Evolutionary conservation across 2,888 invertebrate genomes (phyloP), one percentile per base, ranked within the genome.

Genomic region (Apocheima hispidaria): DNA sequence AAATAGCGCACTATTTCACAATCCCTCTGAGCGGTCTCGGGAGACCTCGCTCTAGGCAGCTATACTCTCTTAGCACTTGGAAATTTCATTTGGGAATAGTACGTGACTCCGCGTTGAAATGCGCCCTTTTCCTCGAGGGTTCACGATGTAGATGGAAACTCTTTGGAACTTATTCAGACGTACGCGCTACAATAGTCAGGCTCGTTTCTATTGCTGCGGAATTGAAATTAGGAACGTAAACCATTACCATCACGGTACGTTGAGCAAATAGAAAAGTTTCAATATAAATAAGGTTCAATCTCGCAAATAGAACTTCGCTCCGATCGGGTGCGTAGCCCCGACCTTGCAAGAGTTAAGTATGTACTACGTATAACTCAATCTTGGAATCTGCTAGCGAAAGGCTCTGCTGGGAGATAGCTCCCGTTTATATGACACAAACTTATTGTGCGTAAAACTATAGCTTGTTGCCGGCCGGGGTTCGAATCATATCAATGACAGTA

Each of bases 51-150:
- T 63, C 74, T 67, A 71, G 68, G 68, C 74, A 75, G 75, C 77
- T 75, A 72, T 79, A 77, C 80, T 77, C 79, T 78, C 79, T 82
- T 78, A 81, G 78, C 82, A 79, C 84, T 87, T 82, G 81, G 83
- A 87, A 89, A 90, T 89, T 90, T 90, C 87, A 90, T 90, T 90
- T 86, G 82, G 81, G 69, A 82, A 74, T 75, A 68, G 86, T 89
- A 92, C 92, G 92, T 92, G 92, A 84, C 74, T 70, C 79, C 79
- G 81, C 71, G 75, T 73, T 77, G 83, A 84, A 90, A 90, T 87
- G 84, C 79, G 79, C 81, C 82, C 83, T 78, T 80, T 84, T 79
- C 74, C 60, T 71, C 65, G 71, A 82, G 78, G 83, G 83, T 76
- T 65, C 72, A 72, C 80, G 82, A 83, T 82, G 83, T 82, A 81